Evolutionary conservation across 2,113 vertebrate species (phyloP).

Genomic region (Serinus canaria): DNA sequence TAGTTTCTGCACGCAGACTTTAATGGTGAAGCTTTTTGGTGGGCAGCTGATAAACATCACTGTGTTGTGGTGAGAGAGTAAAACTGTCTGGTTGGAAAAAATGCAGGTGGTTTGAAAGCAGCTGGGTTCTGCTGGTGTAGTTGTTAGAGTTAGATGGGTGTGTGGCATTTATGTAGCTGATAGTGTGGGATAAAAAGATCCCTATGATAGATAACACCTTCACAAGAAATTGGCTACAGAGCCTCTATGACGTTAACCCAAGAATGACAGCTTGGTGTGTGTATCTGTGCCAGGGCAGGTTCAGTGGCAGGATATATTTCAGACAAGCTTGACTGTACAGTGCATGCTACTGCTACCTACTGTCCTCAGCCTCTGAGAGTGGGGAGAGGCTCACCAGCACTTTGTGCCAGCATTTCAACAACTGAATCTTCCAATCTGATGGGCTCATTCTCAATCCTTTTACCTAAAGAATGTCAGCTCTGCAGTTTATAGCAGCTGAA

Average conservation of each 20-base stretch:
- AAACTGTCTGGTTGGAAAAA: background rate
- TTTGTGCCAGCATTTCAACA: background rate
- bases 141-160: background rate
- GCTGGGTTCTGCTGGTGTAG: background rate
- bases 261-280: background rate
- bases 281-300: rapidly evolving
- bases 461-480: background rate
- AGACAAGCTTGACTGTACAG: rapidly evolving
- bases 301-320: background rate
- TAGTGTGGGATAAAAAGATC: background rate
- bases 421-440: background rate
- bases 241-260: background rate
- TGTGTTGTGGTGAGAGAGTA: background rate
- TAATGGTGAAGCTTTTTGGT: background rate
- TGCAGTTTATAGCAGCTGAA: background rate
- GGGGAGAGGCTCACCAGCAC: background rate
- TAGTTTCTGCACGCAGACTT: background rate
- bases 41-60: background rate
- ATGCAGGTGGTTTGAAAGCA: background rate
- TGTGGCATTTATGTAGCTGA: background rate
- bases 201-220: background rate
- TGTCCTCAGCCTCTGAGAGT: background rate
- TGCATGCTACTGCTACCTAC: background rate
- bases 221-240: rapidly evolving
- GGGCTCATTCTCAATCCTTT: background rate